phyloP scores from a whole-genome alignment of 2,113 vertebrate genomes.

The Corythoichthys intestinalis region DNA sequence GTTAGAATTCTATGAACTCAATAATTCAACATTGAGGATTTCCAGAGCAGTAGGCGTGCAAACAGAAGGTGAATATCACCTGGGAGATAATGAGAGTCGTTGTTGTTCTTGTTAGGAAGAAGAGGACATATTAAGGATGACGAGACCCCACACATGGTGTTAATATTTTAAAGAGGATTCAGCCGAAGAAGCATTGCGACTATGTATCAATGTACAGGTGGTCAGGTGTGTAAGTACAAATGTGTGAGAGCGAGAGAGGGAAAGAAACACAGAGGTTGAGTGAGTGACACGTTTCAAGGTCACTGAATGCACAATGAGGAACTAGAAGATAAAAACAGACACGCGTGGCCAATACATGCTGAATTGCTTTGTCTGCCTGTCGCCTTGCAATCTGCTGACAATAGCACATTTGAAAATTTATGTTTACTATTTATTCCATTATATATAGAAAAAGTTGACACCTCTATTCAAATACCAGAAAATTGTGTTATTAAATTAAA shows the following conservation, averaged over 20 bases:
- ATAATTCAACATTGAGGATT: conserved; percentile 58
- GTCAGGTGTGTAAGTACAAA: not conserved
- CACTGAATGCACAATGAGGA: conserved; percentile 23
- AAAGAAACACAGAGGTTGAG: not conserved
- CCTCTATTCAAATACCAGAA: too few relatives aligned
- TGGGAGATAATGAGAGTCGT: conserved; percentile 18
- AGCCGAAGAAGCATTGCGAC: conserved; percentile 31
- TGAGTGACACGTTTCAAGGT: conserved; percentile 46
- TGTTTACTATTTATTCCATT: not conserved
- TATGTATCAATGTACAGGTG: conserved; percentile 34
- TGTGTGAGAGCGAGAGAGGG: not conserved
- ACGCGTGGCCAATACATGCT: conserved; percentile 27
- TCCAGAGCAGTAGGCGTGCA: conserved; percentile 9
- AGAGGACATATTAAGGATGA: conserved; percentile 17
- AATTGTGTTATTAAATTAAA: too few relatives aligned
- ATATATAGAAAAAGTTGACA: not conserved
- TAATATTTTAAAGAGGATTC: conserved; percentile 39
- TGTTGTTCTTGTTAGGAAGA: conserved; percentile 3
- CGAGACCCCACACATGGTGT: conserved; percentile 26
- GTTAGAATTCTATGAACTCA: conserved; percentile 50
- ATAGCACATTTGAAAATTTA: not conserved
- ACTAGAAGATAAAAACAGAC: conserved; percentile 32
- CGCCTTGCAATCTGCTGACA: not conserved
- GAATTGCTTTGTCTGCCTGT: conserved; percentile 24
- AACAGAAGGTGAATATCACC: conserved; percentile 15